These are phyloP conservation scores for Aleiodes sp. DNA, from an alignment of 1,140 invertebrate species.

Conservation along the genomic window DNA sequence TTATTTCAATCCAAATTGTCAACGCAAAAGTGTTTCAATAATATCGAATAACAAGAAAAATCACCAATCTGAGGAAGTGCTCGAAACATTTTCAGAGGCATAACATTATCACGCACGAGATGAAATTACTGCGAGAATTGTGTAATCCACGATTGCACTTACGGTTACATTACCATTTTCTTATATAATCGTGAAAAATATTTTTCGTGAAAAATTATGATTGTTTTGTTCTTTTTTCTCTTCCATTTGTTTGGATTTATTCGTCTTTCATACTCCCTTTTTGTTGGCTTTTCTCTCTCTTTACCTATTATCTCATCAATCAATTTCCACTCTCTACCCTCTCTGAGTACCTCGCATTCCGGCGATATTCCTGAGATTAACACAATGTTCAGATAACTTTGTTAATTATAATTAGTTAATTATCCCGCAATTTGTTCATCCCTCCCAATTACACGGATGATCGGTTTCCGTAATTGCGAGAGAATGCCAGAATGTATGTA, in stretches of 20 bases:
- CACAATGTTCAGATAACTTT: too few relatives aligned
- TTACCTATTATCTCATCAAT: background rate
- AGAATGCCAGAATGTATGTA: too few relatives aligned
- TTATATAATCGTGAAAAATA: constrained; percentile 26
- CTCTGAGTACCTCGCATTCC: too few relatives aligned
- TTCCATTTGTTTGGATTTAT: background rate
- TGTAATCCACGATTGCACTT: constrained; percentile 1
- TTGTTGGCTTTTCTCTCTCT: background rate
- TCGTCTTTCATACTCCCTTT: too few relatives aligned
- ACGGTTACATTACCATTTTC: background rate
- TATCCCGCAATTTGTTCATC: too few relatives aligned
- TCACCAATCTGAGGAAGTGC: background rate
- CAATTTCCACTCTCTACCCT: too few relatives aligned
- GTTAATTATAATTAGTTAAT: too few relatives aligned
- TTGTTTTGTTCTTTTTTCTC: background rate
- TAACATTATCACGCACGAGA: constrained; percentile 13
- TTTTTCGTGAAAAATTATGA: background rate
- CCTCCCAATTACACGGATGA: too few relatives aligned
- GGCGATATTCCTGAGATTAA: too few relatives aligned
- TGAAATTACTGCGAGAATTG: constrained; percentile 4
- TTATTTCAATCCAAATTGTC: background rate
- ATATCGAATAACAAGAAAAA: background rate
- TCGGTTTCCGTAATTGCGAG: too few relatives aligned
- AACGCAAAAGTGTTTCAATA: too few relatives aligned
- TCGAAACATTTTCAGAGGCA: background rate